Base-by-base conservation (phyloP, 2,888 invertebrate species). In the Mythimna loreyi region DNA sequence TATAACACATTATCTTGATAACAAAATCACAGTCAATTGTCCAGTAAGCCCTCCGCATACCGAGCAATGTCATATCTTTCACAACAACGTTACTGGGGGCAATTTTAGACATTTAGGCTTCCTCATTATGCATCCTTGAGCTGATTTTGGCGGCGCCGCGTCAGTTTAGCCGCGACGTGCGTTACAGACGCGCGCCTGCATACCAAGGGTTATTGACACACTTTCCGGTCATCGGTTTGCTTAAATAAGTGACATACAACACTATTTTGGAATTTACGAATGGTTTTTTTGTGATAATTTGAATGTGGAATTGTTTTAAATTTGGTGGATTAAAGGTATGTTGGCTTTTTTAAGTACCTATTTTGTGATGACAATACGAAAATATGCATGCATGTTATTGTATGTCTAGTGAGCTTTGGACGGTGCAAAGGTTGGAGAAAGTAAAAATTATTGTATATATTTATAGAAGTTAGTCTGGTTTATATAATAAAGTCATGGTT, bases 81-180 rank as follows among this genome's bases (percentile, higher is more conserved):
- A 56, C 59, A 72, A 68, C 25, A 65, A 49, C 52, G 36, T 8
- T 53, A 66, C 49, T 59, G 63, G 43, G 21, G 53, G 50, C 72
- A 72, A 80, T 64, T 66, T 75, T 65, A 69, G 60, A 61, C 47
- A 77, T 77, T 82, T 80, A 28, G 53, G 70, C 67, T 68, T 73
- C 72, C 77, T 76, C 76, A 69, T 55, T 53, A 47, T 9, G 40
- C 62, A 78, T 67, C 79, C 84, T 83, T 83, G 81, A 70, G 57
- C 75, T 56, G 56, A 83, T 63, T 81, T 58, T 59, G 62, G 40
- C 53, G 56, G 69, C 47, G 53, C 68, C 58, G 53, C 25, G 40
- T 58, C 58, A 73, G 74, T 81, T 33, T 25, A 43, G 1, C 53
- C 53, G 50, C 56, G 67, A 16, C 47, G 33, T 7, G 59, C 47